Conservation (phyloP, 1,140 invertebrate species). For the Drosophila pallidifrons region DNA sequence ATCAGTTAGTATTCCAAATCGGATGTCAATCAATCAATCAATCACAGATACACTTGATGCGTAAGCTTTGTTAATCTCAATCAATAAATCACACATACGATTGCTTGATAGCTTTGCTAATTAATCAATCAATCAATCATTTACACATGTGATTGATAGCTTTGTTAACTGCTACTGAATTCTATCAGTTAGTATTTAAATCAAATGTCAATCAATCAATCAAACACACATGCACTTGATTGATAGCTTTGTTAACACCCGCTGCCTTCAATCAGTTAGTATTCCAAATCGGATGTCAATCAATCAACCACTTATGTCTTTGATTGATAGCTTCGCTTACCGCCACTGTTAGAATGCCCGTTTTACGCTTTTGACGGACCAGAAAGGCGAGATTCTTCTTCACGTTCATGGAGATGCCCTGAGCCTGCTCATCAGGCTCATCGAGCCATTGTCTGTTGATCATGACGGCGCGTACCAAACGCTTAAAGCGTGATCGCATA, state of each 20-base stretch:
- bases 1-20: neutral
- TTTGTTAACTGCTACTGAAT: no score
- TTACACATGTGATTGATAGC: neutral
- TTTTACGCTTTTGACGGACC: slow-evolving; percentile 62
- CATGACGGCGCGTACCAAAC: slow-evolving; percentile 48
- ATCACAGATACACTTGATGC: no score
- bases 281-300: neutral
- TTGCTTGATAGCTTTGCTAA: neutral
- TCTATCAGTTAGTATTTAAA: no score
- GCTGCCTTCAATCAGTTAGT: neutral
- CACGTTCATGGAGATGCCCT: slow-evolving; percentile 54
- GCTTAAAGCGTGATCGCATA: slow-evolving; percentile 43
- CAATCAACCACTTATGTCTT: neutral
- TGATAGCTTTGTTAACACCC: no score
- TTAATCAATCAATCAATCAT: no score
- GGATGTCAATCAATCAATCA: neutral
- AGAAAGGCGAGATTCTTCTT: slow-evolving; percentile 61
- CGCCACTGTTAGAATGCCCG: slow-evolving; percentile 57
- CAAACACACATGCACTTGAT: no score
- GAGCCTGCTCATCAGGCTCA: slow-evolving; percentile 51
- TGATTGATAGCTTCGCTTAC: slow-evolving; percentile 27
- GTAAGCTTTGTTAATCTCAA: no score
- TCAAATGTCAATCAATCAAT: no score
- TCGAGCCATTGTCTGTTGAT: slow-evolving; percentile 62
- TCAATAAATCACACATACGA: no score